Evolutionary conservation across 2,888 invertebrate species (phyloP), one percentile per base, ranked within the genome.

Genomic region (Acronicta psi): DNA sequence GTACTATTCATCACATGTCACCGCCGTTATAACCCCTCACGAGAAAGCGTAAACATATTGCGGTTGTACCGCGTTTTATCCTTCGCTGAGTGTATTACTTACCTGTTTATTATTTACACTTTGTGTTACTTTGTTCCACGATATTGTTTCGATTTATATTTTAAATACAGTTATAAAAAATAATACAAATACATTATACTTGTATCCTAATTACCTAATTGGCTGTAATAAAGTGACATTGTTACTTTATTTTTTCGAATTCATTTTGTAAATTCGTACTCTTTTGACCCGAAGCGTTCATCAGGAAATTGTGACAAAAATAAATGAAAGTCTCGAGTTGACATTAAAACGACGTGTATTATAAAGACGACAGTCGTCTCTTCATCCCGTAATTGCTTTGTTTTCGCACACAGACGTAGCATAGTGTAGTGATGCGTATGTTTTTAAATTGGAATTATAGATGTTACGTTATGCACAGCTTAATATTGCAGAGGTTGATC

Each of bases 281-380:
- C 14, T 9, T 20, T n/a, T 17, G 17, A 23, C 16, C 46, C 34
- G 20, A 29, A 59, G 45, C 14, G 46, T 17, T 50, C 11, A 25
- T 46, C 23, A 42, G 45, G 40, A 70, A 58, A 65, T 46, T 49
- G 25, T 16, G 44, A 23, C 34, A 51, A 49, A 70, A 38, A 50
- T 65, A 65, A 69, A 67, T 64, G 25, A 64, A 70, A 69, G 16
- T 37, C 53, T 65, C 40, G 42, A 50, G 59, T 42, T 43, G 53
- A 47, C 66, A 54, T 59, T 59, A 65, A 67, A 71, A 66, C 72
- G 59, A 66, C 67, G 45, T 50, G 42, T 65, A 58, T 65, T 65
- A 50, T 65, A 71, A 59, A 71, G 45, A 40, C 42, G 71, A 37
- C 53, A 59, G 66, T 18, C 60, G 31, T 49, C 38, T 40, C 38